These are phyloP conservation scores for Athene cunicularia DNA, from an alignment of 2,113 vertebrate genomes.

Conservation along the genomic window DNA sequence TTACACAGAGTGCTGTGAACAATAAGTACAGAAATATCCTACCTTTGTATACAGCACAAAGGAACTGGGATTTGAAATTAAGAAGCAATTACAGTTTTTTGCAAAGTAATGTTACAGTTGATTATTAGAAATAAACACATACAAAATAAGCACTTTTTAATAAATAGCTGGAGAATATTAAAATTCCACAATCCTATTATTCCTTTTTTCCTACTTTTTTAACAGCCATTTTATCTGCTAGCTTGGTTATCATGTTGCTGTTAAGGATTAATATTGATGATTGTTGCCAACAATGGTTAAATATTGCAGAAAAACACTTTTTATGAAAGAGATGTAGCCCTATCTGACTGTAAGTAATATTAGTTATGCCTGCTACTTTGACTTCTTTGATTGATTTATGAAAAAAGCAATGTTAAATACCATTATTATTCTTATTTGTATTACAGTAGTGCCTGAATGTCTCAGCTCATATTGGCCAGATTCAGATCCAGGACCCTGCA, in stretches of 20 bases:
- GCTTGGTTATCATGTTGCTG: conserved; percentile 73
- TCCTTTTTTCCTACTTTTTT: conserved; percentile 74
- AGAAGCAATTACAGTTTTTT: conserved; percentile 80
- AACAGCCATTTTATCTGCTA: conserved; percentile 79
- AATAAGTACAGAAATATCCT: conserved; percentile 80
- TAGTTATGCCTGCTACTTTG: conserved; percentile 41
- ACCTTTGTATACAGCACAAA: conserved; percentile 81
- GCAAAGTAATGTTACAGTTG: conserved; percentile 75
- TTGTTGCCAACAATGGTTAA: conserved; percentile 72
- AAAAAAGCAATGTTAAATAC: conserved; percentile 59
- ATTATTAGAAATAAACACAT: conserved; percentile 82
- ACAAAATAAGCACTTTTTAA: conserved; percentile 76
- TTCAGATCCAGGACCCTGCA: neutral
- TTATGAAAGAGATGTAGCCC: conserved; percentile 59
- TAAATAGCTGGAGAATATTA: conserved; percentile 75
- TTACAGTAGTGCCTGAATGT: neutral
- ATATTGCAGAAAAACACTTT: conserved; percentile 64
- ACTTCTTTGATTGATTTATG: conserved; percentile 55
- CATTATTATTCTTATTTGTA: conserved; percentile 31
- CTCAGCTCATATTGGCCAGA: neutral
- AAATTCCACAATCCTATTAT: conserved; percentile 73
- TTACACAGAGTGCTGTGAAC: conserved; percentile 78
- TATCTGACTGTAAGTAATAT: conserved; percentile 58
- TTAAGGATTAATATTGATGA: conserved; percentile 77
- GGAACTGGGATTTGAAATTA: conserved; percentile 76